Conservation (phyloP, 2,797 vertebrate genomes). For the Chanos chanos region DNA sequence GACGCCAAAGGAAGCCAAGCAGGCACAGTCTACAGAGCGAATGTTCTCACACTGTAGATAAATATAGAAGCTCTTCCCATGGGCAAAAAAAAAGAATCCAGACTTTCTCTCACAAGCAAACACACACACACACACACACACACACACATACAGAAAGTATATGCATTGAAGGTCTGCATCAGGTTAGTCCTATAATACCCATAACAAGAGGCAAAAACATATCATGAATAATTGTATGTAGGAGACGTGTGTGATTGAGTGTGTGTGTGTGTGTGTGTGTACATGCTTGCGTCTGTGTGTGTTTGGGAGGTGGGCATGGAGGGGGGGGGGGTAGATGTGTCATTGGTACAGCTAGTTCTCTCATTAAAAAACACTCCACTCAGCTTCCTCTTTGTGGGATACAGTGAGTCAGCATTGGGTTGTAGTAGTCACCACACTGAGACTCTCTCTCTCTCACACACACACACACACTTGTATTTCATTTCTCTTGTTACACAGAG, state of each 20-base stretch:
- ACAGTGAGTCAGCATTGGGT: constrained; percentile 64
- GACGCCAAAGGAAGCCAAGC: too few relatives aligned
- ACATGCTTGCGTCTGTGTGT: constrained; percentile 9
- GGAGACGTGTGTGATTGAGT: too few relatives aligned
- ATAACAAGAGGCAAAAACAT: too few relatives aligned
- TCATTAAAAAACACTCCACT: constrained; percentile 29
- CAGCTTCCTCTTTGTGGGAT: constrained; percentile 59
- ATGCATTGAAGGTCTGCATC: too few relatives aligned
- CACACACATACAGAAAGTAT: too few relatives aligned
- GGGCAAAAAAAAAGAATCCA: constrained; percentile 1
- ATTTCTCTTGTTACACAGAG: not conserved
- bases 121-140: constrained; percentile 14
- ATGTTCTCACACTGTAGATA: constrained; percentile 41
- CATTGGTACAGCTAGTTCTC: constrained; percentile 57
- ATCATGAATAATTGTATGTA: too few relatives aligned
- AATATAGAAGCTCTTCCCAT: constrained; percentile 19
- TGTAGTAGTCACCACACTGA: constrained; percentile 59
- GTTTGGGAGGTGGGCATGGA: constrained; percentile 16
- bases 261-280: constrained; percentile 22
- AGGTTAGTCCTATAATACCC: too few relatives aligned
- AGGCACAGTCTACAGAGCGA: constrained; percentile 15
- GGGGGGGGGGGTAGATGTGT: constrained; percentile 45
- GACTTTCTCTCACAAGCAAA: not conserved
- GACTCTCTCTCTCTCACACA: constrained; percentile 46
- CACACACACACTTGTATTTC: constrained; percentile 15